Evolutionary conservation across 2,797 vertebrate genomes (phyloP), one percentile per base, ranked within the genome.

Genomic region (Ctenopoma kingsleyae): DNA sequence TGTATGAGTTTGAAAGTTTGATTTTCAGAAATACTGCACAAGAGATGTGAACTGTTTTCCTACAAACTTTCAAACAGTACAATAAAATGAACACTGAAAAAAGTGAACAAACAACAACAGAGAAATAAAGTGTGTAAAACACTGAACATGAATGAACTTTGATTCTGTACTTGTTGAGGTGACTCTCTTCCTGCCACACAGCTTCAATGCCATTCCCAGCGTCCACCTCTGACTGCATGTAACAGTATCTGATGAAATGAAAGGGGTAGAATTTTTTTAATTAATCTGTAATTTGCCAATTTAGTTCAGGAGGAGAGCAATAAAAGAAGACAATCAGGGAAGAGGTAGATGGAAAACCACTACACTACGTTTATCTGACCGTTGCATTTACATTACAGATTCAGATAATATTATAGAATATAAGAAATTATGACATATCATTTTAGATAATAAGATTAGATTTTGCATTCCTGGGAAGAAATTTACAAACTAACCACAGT

Each of bases 111-210:
- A 20, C 15, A 27, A 51, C 13, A 8, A 8, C 7, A 16, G 13
- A 16, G 13, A 22, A 7, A 65, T 8, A 22, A 32, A 32, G 30
- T 32, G 16, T 7, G 30, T 1, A 40, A 25, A 40, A 8, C 12
- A 36, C 17, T 50, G 6, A 25, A 30, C 17, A 50, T 20, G 30
- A 36, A 22, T 66, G 10, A 52, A 50, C 10, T 36, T 13, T 40
- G 32, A 56, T 1, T 40, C 5, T 25, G 40, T 87, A 92, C 57
- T 80, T 93, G 79, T 96, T 96, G 48, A 96, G 91, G 77, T 96
- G 94, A 43, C 95, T 95, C 78, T 96, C 95, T 47, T 95, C 95
- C 75, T 94, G 94, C 94, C 94, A 93, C 52, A 68, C 85, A 1
- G 95, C 96, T 89, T 94, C 82, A 61, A 95, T 88, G 3, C 89